phyloP scores from a whole-genome alignment of 1,140 invertebrate genomes.

The Ptiloglossa arizonensis region DNA sequence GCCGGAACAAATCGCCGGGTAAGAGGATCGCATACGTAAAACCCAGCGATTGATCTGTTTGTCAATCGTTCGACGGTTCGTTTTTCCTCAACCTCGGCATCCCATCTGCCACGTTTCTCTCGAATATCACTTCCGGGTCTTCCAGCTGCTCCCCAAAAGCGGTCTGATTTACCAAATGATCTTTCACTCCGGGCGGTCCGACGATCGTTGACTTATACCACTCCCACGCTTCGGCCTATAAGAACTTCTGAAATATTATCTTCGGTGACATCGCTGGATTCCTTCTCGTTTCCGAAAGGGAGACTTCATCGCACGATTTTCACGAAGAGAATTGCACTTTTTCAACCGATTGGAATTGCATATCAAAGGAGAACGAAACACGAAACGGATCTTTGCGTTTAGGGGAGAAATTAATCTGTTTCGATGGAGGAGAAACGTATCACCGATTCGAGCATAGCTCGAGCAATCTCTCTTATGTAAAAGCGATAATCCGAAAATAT shows the following conservation, averaged over 20 bases:
- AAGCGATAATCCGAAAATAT: no score
- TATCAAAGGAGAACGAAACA: no score
- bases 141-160: not conserved
- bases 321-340: not conserved
- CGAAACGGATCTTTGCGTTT: no score
- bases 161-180: conserved; percentile 35
- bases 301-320: no score
- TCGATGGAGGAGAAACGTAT: no score
- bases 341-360: no score
- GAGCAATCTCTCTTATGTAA: not conserved
- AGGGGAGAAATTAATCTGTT: no score
- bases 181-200: not conserved
- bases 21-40: conserved; percentile 43
- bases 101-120: not conserved
- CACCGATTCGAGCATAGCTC: no score
- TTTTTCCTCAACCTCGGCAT: conserved; percentile 28
- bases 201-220: conserved; percentile 8
- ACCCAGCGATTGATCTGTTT: conserved; percentile 57
- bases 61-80: conserved; percentile 48
- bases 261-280: conserved; percentile 2
- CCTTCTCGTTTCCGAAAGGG: not conserved
- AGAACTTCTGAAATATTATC: conserved; percentile 19
- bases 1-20: conserved; percentile 23
- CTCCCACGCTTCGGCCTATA: not conserved
- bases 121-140: not conserved